Percentiles rank a stretch among this genome's conserved stretches.
Evolutionary conservation across 2,797 vertebrate genomes (phyloP).

Genomic region (Ficedula albicollis): DNA sequence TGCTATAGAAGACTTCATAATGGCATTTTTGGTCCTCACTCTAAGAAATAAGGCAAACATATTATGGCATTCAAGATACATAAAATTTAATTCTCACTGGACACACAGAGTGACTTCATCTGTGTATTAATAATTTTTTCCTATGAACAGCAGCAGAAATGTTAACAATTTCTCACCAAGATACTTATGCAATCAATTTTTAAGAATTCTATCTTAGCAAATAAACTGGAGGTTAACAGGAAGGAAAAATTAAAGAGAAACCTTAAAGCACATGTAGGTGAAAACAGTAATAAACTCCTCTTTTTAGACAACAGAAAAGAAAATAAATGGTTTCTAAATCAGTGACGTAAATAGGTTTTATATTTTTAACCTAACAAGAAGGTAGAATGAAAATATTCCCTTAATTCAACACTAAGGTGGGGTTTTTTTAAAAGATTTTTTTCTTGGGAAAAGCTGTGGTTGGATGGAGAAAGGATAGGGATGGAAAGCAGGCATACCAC

Average conservation of each 20-base stretch:
- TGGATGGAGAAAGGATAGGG: background rate
- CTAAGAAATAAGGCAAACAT: slow-evolving; percentile 42
- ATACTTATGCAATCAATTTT: background rate
- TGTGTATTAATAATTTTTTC: slow-evolving; percentile 46
- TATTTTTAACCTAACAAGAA: background rate
- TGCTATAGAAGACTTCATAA: slow-evolving; percentile 36
- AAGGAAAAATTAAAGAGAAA: background rate
- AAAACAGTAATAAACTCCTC: background rate
- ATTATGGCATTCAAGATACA: slow-evolving; percentile 37
- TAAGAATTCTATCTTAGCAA: background rate
- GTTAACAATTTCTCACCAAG: background rate
- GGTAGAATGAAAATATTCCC: background rate
- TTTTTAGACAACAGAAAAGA: background rate
- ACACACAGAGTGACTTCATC: slow-evolving; percentile 20
- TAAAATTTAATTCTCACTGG: slow-evolving; percentile 48
- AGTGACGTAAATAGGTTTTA: background rate
- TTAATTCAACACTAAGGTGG: background rate
- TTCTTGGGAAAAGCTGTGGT: background rate
- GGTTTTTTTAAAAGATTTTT: fast-evolving
- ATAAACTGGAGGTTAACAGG: background rate
- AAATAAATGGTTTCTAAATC: background rate
- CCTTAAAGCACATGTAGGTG: background rate
- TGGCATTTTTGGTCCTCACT: slow-evolving; percentile 10
- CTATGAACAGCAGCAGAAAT: slow-evolving; percentile 20
- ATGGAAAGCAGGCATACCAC: background rate